Conservation (phyloP, 2,113 vertebrate species). For the Micronycteris hirsuta region DNA sequence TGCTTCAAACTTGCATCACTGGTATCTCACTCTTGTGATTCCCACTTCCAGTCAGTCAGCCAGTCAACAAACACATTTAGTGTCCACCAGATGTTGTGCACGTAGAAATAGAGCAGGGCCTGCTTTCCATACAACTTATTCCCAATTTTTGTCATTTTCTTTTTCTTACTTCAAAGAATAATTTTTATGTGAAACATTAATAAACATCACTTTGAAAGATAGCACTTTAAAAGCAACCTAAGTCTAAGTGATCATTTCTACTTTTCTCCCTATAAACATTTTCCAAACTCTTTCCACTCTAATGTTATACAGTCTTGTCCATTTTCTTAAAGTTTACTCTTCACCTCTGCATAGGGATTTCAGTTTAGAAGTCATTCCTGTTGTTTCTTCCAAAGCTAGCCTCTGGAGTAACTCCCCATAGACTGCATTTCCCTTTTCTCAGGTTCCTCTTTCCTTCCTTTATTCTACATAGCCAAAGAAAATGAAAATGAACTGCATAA, state of each 20-base stretch:
- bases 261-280: background rate
- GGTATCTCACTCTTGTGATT: background rate
- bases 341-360: background rate
- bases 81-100: background rate
- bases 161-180: background rate
- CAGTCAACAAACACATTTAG: background rate
- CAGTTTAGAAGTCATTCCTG: background rate
- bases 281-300: background rate
- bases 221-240: constrained; percentile 1
- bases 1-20: too few species aligned
- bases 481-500: background rate
- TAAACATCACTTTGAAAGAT: background rate
- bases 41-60: background rate
- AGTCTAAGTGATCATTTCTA: background rate
- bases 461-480: background rate
- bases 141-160: background rate
- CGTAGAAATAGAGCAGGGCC: background rate
- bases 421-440: background rate
- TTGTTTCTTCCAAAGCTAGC: background rate
- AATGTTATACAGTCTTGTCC: background rate
- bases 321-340: background rate
- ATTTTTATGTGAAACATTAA: background rate
- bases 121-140: background rate
- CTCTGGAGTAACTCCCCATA: background rate
- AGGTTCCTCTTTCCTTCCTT: background rate